Base-by-base conservation (phyloP, 2,113 vertebrate genomes). In the Hirundichthys speculiger region DNA sequence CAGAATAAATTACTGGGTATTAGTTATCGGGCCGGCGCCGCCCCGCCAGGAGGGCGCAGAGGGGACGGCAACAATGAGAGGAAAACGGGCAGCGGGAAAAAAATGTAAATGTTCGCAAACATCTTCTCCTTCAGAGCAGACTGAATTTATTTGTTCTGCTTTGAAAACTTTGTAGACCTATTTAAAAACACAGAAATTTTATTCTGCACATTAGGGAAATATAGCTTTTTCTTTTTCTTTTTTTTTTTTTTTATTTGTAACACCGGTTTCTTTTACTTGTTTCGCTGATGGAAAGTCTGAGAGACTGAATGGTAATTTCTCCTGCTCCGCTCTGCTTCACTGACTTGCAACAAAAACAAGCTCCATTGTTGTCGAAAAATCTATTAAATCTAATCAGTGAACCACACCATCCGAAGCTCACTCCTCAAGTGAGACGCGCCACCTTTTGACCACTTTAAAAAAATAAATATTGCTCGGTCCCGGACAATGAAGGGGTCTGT, bases 401-500 rank as follows among this genome's bases (percentile, higher is more conserved):
- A 64, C 61, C 61, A 43, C 38, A 5, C 22, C 13, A 22, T 43
- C 22, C 34, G 22, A 16, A 11, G 48, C 39, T 12, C 48, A 4
- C 48, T 52, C 22, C 34, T 43, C 48, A 14, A 30, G 49, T 20
- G 38, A 16, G 48, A n/a, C 11, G 39, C 42, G 34, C 61, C 5
- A 16, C 48, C 61, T 38, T 63, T 39, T 52, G 61, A 64, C 39
- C 48, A 20, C 48, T 15, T 25, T n/a, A 1, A 15, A 19, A 24
- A 48, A 49, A 86, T 89, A 89, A 91, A 91, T 91, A 91, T 16
- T 12, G 45, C 21, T 45, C 15, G 43, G 45, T 40, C 30, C 27
- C 6, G 46, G 47, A 51, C 19, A 51, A 24, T 18, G 20, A 51
- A 22, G n/a, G 34, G 18, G 59, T 14, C 45, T 13, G 15, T 14